phyloP scores from a whole-genome alignment of 1,140 invertebrate genomes.

The Drosophila subobscura region DNA sequence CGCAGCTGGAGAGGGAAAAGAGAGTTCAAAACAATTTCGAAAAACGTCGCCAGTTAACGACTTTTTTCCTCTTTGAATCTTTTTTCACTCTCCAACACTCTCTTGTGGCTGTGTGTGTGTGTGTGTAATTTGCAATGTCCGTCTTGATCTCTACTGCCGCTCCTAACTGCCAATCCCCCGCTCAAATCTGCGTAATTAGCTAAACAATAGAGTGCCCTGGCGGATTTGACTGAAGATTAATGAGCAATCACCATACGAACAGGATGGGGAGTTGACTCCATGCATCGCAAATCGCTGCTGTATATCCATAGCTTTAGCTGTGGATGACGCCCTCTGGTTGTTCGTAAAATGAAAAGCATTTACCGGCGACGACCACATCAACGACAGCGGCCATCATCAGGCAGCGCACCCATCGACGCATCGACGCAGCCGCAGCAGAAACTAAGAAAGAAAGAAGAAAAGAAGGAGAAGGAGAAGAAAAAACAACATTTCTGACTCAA shows the following conservation, averaged over 20 bases:
- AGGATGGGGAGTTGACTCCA: slow-evolving; percentile 8
- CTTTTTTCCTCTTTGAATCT: slow-evolving; percentile 15
- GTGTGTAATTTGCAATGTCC: slow-evolving; percentile 54
- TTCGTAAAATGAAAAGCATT: slow-evolving; percentile 22
- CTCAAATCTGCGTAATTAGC: slow-evolving; percentile 54
- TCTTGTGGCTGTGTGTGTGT: slow-evolving; percentile 38
- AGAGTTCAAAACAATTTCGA: slow-evolving; percentile 33
- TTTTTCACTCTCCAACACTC: neutral
- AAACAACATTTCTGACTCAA: slow-evolving; percentile 19
- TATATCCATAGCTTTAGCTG: neutral
- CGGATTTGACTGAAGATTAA: slow-evolving; percentile 28
- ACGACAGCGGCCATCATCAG: slow-evolving; percentile 15
- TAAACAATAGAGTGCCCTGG: slow-evolving; percentile 9
- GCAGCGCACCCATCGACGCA: slow-evolving; percentile 10
- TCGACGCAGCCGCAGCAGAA: neutral
- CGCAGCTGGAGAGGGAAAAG: slow-evolving; percentile 6
- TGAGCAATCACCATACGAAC: slow-evolving; percentile 18
- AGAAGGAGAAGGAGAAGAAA: neutral
- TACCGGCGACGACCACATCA: slow-evolving; percentile 4
- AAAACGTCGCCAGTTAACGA: slow-evolving; percentile 44
- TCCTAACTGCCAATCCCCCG: slow-evolving; percentile 2
- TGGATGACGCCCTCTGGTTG: neutral
- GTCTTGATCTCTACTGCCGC: slow-evolving; percentile 9
- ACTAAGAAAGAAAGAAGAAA: slow-evolving; percentile 12
- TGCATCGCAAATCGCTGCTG: neutral